A percentile compares a stretch with the other conserved stretches of the same genome.
These are phyloP conservation scores for Drosophila mojavensis DNA, from an alignment of 1,140 invertebrate genomes.

Conservation along the genomic window DNA sequence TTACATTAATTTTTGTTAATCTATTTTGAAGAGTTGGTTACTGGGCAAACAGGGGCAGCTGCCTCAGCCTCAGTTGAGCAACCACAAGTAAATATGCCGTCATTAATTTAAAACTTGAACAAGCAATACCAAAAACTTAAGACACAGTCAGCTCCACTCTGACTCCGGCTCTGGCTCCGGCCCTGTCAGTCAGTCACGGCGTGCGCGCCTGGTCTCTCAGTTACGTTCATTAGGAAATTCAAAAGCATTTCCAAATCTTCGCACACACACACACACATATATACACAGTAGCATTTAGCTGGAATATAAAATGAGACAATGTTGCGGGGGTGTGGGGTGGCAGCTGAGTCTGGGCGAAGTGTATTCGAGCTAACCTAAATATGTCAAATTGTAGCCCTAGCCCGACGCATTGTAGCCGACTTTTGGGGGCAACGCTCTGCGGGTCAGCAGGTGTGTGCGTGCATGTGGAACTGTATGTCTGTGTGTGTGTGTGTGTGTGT, in stretches of 20 bases:
- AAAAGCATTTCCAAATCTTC: constrained; percentile 55
- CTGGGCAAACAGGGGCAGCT: constrained; percentile 33
- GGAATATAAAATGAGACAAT: constrained; percentile 66
- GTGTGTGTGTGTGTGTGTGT: constrained; percentile 1
- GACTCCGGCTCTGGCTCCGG: not conserved
- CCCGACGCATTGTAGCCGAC: constrained; percentile 59
- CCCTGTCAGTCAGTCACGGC: constrained; percentile 33
- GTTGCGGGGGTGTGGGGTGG: not conserved
- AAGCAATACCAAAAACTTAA: constrained; percentile 65
- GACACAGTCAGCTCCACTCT: not conserved
- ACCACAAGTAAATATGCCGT: constrained; percentile 78
- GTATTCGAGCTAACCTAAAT: constrained; percentile 63
- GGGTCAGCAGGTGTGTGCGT: constrained; percentile 74
- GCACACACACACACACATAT: constrained; percentile 16
- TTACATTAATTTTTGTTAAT: constrained; percentile 82
- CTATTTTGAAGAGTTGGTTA: constrained; percentile 74
- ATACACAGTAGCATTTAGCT: constrained; percentile 51
- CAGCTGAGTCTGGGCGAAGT: not conserved
- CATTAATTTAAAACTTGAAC: constrained; percentile 80
- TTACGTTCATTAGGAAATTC: constrained; percentile 82
- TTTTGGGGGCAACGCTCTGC: constrained; percentile 70
- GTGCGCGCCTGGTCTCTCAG: constrained; percentile 45
- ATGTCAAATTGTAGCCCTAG: constrained; percentile 57
- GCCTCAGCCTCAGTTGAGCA: constrained; percentile 44
- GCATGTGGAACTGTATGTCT: constrained; percentile 11